Conservation (phyloP, 2,113 vertebrate species). For the Indicator maculatus region DNA sequence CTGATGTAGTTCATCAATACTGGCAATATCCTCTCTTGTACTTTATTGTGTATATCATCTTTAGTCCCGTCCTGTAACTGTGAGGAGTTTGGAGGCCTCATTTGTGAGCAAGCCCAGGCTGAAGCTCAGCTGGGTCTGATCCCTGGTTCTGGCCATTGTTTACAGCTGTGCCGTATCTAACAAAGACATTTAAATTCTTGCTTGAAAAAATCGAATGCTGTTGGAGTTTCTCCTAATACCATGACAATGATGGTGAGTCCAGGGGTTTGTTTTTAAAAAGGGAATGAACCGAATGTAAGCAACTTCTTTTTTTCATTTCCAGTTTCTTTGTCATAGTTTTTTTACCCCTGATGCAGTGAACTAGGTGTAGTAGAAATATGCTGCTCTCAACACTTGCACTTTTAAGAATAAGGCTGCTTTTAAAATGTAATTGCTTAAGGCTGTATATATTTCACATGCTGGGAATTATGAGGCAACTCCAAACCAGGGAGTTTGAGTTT, state of each 20-base stretch:
- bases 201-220: not conserved
- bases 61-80: not conserved
- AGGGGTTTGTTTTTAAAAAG: not conserved
- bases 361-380: not conserved
- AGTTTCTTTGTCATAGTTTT: not conserved
- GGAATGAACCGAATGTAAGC: not conserved
- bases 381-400: not conserved
- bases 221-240: not conserved
- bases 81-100: not conserved
- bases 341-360: not conserved
- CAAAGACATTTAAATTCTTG: not conserved
- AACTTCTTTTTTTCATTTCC: not conserved
- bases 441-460: not conserved
- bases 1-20: not conserved
- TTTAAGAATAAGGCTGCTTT: constrained; percentile 13
- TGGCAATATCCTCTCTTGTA: not conserved
- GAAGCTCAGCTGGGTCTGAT: not conserved
- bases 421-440: not conserved
- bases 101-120: not conserved
- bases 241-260: not conserved
- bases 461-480: constrained; percentile 10
- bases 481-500: not conserved
- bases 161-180: not conserved
- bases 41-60: not conserved
- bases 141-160: not conserved